A percentile compares a stretch with the other conserved stretches of the same genome.
These are phyloP conservation scores for Leucophenga varia DNA, from an alignment of 1,140 invertebrate genomes.

Conservation along the genomic window DNA sequence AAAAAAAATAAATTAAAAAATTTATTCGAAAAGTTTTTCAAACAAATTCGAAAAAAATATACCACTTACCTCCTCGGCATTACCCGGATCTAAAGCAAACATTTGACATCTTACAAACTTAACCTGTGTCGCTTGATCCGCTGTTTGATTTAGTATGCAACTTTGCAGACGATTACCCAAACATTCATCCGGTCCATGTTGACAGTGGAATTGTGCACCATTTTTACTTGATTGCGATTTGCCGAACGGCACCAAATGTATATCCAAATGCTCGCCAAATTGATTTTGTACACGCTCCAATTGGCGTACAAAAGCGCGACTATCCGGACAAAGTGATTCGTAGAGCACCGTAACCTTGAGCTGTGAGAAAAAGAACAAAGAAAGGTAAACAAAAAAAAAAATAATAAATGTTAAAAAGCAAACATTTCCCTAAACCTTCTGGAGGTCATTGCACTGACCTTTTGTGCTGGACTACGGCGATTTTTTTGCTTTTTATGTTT, in stretches of 20 bases:
- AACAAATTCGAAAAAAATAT: slow-evolving; percentile 15
- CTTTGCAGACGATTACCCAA: slow-evolving; percentile 67
- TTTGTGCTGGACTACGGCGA: too few relatives aligned
- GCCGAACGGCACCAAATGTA: slow-evolving; percentile 72
- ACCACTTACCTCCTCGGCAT: slow-evolving; percentile 32
- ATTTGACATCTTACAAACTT: slow-evolving; percentile 62
- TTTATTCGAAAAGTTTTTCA: slow-evolving; percentile 16
- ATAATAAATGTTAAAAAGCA: too few relatives aligned
- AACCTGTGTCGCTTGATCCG: slow-evolving; percentile 54
- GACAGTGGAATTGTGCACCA: slow-evolving; percentile 64
- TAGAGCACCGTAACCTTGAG: slow-evolving; percentile 65
- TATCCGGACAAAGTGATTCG: slow-evolving; percentile 79
- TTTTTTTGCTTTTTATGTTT: too few relatives aligned
- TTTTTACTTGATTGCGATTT: slow-evolving; percentile 64
- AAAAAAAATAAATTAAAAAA: slow-evolving; percentile 2
- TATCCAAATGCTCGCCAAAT: slow-evolving; percentile 58
- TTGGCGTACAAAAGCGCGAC: slow-evolving; percentile 68
- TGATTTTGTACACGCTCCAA: slow-evolving; percentile 58
- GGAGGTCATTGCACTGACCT: too few relatives aligned
- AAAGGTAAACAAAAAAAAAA: background rate
- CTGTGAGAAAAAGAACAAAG: slow-evolving; percentile 12
- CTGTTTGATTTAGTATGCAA: slow-evolving; percentile 61
- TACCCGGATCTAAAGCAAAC: slow-evolving; percentile 39
- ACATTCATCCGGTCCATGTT: slow-evolving; percentile 69
- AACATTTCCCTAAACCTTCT: too few relatives aligned